Evolutionary conservation across 2,888 invertebrate genomes (phyloP), one percentile per base, ranked within the genome.

Genomic region (Tachina fera): DNA sequence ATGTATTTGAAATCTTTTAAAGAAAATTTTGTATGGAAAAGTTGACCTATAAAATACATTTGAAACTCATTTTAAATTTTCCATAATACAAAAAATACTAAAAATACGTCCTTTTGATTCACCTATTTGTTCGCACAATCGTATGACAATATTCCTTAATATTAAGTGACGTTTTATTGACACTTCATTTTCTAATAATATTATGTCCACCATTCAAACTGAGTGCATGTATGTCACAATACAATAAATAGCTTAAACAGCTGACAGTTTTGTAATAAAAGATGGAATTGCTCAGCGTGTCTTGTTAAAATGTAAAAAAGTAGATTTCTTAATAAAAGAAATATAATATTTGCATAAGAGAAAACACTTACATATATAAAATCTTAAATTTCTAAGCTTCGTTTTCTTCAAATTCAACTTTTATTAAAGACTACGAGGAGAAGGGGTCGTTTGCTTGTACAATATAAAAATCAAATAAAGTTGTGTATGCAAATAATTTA

Each of bases 281-380:
- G 11, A 56, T 8, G 11, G 41, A n/a, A 60, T 61, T 19, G 43
- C 11, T 5, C n/a, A 75, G 47, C 13, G 19, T 71, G 31, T 58
- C 9, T 47, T 19, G 53, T 43, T 16, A 78, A 68, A 39, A 60
- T 16, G 16, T 31, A 70, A 61, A 45, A 9, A 67, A 19, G 53
- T 3, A 71, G 58, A 72, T 71, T 75, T 47, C 60, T 76, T 80
- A 71, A 60, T 67, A 80, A 75, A 58, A 84, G 31, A 84, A 76
- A 71, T 79, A 65, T 76, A 84, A 76, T 67, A 80, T 72, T 76
- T 80, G 72, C 84, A 72, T 80, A 79, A 39, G 58, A 49, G 45
- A 45, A 67, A 67, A 56, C 4, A 49, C 1, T 14, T 11, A 1
- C n/a, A n/a, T n/a, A 49, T 61, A 41, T 74, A 2, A 22, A 16